phyloP scores from a whole-genome alignment of 92 coral and sea anemone species.

The Diadumene lineata region DNA sequence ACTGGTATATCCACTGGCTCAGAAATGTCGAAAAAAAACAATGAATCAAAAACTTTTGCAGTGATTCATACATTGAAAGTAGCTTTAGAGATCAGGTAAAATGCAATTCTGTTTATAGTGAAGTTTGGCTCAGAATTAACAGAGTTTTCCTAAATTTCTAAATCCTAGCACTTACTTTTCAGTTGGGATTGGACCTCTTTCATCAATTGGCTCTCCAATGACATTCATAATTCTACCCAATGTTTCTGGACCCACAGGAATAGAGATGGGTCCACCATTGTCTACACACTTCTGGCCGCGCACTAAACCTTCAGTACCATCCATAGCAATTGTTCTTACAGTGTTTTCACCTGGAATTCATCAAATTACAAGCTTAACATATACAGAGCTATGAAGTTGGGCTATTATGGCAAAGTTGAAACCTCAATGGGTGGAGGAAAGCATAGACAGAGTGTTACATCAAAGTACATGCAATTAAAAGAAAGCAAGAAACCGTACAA shows the following conservation, averaged over 20 bases:
- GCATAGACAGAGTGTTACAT: background rate
- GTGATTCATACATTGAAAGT: too few relatives aligned
- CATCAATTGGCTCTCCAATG: conserved; percentile 97
- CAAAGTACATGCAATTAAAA: background rate
- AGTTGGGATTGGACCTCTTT: conserved; percentile 93
- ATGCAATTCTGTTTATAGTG: too few relatives aligned
- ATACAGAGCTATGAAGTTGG: background rate
- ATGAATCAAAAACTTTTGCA: too few relatives aligned
- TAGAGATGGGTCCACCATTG: conserved; percentile 96
- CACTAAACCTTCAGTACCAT: conserved; percentile 97
- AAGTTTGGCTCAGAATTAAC: too few relatives aligned
- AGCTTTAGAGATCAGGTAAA: too few relatives aligned
- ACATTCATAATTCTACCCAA: conserved; percentile 97
- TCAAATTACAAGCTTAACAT: background rate
- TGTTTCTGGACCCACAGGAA: conserved; percentile 98
- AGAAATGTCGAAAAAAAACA: too few relatives aligned
- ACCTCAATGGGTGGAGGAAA: background rate
- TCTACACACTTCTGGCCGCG: conserved; percentile 92
- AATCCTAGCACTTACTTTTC: conserved; percentile 74
- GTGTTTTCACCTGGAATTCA: conserved; percentile 83
- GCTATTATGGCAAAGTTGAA: background rate
- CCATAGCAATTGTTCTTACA: conserved; percentile 99
- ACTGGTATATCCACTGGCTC: too few relatives aligned
- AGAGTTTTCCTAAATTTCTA: too few relatives aligned
- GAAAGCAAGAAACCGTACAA: too few relatives aligned